Percentiles rank a stretch among this genome's conserved stretches.
These are phyloP conservation scores for Zelleria hepariella DNA, from an alignment of 2,888 invertebrate genomes.

Conservation along the genomic window DNA sequence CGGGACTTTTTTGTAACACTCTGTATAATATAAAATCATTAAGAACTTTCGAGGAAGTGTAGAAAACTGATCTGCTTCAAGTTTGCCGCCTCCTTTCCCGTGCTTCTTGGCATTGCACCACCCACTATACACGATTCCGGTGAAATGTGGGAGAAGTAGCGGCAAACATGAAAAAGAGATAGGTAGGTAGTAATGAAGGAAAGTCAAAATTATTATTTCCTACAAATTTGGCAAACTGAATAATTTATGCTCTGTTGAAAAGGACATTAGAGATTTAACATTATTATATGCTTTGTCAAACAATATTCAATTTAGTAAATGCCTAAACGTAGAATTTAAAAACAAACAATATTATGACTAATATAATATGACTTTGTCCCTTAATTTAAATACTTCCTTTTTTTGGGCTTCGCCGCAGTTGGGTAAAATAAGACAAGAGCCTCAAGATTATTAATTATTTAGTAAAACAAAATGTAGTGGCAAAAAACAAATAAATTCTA, in stretches of 20 bases:
- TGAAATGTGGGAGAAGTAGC: neutral
- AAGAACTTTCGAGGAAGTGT: too few relatives aligned
- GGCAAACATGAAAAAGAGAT: neutral
- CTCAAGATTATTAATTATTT: too few relatives aligned
- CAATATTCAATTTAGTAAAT: neutral
- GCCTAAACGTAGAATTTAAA: neutral
- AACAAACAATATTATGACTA: neutral
- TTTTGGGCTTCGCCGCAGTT: too few relatives aligned
- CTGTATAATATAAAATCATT: too few relatives aligned
- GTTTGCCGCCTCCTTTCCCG: neutral
- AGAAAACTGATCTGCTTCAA: too few relatives aligned
- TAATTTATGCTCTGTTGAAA: slow-evolving; percentile 32
- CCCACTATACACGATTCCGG: neutral
- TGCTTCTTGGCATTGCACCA: neutral
- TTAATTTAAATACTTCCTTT: neutral
- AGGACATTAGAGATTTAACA: slow-evolving; percentile 21
- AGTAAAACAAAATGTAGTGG: too few relatives aligned
- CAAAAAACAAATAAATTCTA: too few relatives aligned
- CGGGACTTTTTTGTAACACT: too few relatives aligned
- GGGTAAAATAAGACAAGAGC: too few relatives aligned
- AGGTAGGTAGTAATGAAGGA: neutral
- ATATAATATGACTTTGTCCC: neutral
- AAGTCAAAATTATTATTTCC: slow-evolving; percentile 29
- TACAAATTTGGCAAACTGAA: slow-evolving; percentile 18
- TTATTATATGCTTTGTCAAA: neutral